Evolutionary conservation across 2,888 invertebrate species (phyloP), one percentile per base, ranked within the genome.

Genomic region (Craniophora ligustri): DNA sequence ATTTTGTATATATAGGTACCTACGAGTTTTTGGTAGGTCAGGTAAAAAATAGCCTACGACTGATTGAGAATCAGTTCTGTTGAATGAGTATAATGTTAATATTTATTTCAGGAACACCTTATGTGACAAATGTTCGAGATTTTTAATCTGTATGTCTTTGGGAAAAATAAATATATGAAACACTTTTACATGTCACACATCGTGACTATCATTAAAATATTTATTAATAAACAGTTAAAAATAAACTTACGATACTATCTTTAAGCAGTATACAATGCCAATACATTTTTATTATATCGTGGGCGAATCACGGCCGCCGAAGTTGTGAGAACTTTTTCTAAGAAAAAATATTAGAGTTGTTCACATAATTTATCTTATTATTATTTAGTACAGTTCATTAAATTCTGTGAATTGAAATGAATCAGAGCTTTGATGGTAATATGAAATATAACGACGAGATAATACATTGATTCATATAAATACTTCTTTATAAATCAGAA

Each of bases 201-300:
- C 13, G 46, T 65, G 62, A 65, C 23, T 74, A 38, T 54, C 30
- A 54, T 53, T 48, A 54, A n/a, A 18, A 58, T 23, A 51, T 53
- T 62, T 74, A 72, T 75, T 60, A 63, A 65, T 62, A 74, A 63
- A 45, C 15, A 35, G 18, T 46, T 74, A 67, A 59, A 69, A 72
- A 74, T 74, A 57, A 54, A 55, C 11, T 11, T 21, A 54, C 19
- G n/a, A 44, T 38, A 55, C 57, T 62, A 68, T 60, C 28, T 69
- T 54, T 60, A 68, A 41, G 63, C 44, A 19, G 46, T 51, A 8
- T 57, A 35, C 51, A 53, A 61, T 49, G 49, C 48, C 64, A 67
- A 66, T 63, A 60, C 32, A 34, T 50, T 60, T 64, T 63, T 66
- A 67, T 61, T 40, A 14, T 23, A 7, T 0, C 42, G 74, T 73